Evolutionary conservation across 2,888 invertebrate genomes (phyloP).

Genomic region (Emmelina monodactyla): DNA sequence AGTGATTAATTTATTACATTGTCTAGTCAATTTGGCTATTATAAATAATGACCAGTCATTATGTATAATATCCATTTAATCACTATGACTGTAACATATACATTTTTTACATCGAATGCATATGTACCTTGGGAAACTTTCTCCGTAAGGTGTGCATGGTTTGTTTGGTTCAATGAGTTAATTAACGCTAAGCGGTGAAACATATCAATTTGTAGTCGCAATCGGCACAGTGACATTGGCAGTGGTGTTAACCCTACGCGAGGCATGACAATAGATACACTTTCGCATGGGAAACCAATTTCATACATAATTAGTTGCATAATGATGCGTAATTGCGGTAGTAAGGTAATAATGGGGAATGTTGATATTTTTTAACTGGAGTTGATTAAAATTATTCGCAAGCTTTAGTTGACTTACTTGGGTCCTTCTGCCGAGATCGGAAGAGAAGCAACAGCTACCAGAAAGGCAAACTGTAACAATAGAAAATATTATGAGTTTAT

Average conservation of each 20-base stretch:
- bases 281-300: slow-evolving; percentile 23
- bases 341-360: background rate
- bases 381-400: no score
- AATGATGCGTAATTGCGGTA: background rate
- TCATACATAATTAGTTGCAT: background rate
- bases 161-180: slow-evolving; percentile 25
- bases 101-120: no score
- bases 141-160: slow-evolving; percentile 8
- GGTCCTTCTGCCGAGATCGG: slow-evolving; percentile 47
- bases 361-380: background rate
- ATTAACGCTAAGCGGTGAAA: slow-evolving; percentile 37
- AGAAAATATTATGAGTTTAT: slow-evolving; percentile 11
- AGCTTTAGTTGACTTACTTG: slow-evolving; percentile 40
- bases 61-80: no score
- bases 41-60: no score
- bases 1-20: no score
- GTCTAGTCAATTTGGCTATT: no score
- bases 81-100: no score
- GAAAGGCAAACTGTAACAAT: slow-evolving; percentile 56
- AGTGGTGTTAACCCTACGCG: slow-evolving; percentile 29
- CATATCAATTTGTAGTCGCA: slow-evolving; percentile 31
- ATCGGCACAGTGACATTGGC: slow-evolving; percentile 38
- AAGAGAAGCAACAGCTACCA: slow-evolving; percentile 48
- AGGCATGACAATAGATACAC: slow-evolving; percentile 24
- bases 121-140: background rate